Base-by-base conservation (phyloP, 2,797 vertebrate genomes). In the Amphiprion clarkii region DNA sequence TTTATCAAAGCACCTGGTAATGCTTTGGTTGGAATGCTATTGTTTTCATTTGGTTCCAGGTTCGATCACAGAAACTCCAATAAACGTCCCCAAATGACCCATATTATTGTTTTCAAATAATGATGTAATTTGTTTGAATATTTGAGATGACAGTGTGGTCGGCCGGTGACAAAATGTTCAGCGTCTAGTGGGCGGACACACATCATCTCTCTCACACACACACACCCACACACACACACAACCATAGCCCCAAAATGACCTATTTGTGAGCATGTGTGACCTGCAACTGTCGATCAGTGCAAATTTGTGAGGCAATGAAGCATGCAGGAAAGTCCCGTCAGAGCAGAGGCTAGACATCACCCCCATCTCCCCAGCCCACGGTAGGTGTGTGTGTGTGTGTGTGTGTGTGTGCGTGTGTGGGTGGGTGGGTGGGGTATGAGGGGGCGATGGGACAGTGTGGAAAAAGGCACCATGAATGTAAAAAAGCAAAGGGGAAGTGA, bases 251-350 rank as follows among this genome's bases (percentile, higher is more conserved):
- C 71, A 85, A 89, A 91, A 84, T 90, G 89, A 92, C 89, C 90
- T 86, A 89, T 92, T 85, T 90, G 89, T 90, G 78, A 90, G 85
- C 84, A 88, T 89, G 76, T 89, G 82, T 92, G 90, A 93, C 92
- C 90, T 88, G 90, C 74, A 74, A 86, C 86, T 92, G 92, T 89
- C 81, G 80, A 92, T 91, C 91, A 89, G 87, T 60, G 74, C 81
- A 87, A 79, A 92, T 93, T 90, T 92, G 86, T 88, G 76, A 90
- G 67, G 91, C 88, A 84, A 88, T 87, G 90, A 89, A 89, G 89
- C 90, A 54, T 91, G 84, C 74, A 82, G 74, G 82, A 85, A 82
- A 77, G 83, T 87, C 84, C 88, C 78, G 76, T 89, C 87, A 91
- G 81, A 86, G 82, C 76, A 79, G 79, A 78, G 82, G 82, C 82